These are phyloP conservation scores for Bovichtus variegatus DNA, from an alignment of 2,797 vertebrate species.

Conservation along the genomic window DNA sequence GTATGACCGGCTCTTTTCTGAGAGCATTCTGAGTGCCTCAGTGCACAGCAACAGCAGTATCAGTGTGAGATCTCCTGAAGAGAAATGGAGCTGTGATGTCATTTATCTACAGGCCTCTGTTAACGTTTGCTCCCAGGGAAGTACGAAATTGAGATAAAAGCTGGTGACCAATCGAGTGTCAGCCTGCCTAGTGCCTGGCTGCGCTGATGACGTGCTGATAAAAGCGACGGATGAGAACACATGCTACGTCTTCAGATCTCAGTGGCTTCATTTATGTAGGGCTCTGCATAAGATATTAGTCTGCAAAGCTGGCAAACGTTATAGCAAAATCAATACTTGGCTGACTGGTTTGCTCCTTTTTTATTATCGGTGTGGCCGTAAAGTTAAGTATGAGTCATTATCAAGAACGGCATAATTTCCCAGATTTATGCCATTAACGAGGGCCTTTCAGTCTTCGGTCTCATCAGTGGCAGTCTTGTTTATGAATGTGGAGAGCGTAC, in stretches of 20 bases:
- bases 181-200: constrained; percentile 72
- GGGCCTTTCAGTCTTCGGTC: constrained; percentile 49
- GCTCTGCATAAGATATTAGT: constrained; percentile 40
- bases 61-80: constrained; percentile 74
- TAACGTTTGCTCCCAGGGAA: constrained; percentile 80
- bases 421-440: constrained; percentile 64
- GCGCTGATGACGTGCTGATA: constrained; percentile 75
- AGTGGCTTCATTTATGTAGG: constrained; percentile 50
- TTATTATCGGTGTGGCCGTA: constrained; percentile 68
- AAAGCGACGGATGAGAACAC: constrained; percentile 76
- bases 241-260: constrained; percentile 51
- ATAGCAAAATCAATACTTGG: constrained; percentile 75
- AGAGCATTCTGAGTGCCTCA: constrained; percentile 44
- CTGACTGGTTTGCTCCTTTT: constrained; percentile 66
- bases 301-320: constrained; percentile 51
- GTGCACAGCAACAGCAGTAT: constrained; percentile 59
- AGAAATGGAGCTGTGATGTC: constrained; percentile 81
- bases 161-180: constrained; percentile 81
- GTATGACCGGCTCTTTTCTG: constrained; percentile 65
- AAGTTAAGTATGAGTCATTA: constrained; percentile 77
- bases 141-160: constrained; percentile 84
- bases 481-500: constrained; percentile 45
- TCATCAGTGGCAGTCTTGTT: constrained; percentile 49
- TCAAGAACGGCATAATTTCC: constrained; percentile 62
- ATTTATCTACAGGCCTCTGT: constrained; percentile 83